A percentile compares a stretch with the other conserved stretches of the same genome.
Conservation (phyloP, 2,888 invertebrate species). For the Schrankia costaestrigalis region DNA sequence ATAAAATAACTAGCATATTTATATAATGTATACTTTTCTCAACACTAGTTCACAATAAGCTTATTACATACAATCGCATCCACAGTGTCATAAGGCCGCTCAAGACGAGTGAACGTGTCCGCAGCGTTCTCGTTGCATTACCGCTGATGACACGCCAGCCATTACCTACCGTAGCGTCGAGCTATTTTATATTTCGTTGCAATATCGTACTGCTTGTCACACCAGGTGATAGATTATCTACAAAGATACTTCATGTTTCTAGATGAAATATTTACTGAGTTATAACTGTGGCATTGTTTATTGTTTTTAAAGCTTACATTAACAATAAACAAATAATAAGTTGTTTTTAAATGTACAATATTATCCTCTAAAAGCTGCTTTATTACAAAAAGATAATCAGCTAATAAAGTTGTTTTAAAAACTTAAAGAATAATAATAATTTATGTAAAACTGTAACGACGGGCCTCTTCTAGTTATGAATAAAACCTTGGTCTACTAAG, state of each 20-base stretch:
- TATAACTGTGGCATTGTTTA: conserved; percentile 9
- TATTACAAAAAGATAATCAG: too few relatives aligned
- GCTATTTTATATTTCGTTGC: conserved; percentile 48
- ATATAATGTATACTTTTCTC: too few relatives aligned
- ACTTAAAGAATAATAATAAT: too few relatives aligned
- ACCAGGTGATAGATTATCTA: conserved; percentile 37
- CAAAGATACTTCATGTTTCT: conserved; percentile 11
- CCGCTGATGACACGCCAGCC: conserved; percentile 48
- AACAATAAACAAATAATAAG: neutral
- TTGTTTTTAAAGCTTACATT: neutral
- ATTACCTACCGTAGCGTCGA: conserved; percentile 33
- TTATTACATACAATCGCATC: too few relatives aligned
- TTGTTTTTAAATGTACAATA: conserved; percentile 7
- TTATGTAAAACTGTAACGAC: too few relatives aligned
- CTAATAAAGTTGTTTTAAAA: too few relatives aligned
- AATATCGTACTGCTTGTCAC: conserved; percentile 34
- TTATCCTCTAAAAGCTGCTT: too few relatives aligned
- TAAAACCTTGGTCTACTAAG: too few relatives aligned
- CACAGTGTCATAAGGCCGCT: conserved; percentile 21
- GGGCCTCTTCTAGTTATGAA: too few relatives aligned
- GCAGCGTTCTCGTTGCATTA: conserved; percentile 50
- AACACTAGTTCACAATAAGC: too few relatives aligned
- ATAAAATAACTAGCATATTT: too few relatives aligned
- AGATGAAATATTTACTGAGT: conserved; percentile 20
- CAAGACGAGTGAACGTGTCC: conserved; percentile 40